These are phyloP conservation scores for Eueremaeus valkanovi DNA, from an alignment of 2,888 invertebrate species.

Conservation along the genomic window DNA sequence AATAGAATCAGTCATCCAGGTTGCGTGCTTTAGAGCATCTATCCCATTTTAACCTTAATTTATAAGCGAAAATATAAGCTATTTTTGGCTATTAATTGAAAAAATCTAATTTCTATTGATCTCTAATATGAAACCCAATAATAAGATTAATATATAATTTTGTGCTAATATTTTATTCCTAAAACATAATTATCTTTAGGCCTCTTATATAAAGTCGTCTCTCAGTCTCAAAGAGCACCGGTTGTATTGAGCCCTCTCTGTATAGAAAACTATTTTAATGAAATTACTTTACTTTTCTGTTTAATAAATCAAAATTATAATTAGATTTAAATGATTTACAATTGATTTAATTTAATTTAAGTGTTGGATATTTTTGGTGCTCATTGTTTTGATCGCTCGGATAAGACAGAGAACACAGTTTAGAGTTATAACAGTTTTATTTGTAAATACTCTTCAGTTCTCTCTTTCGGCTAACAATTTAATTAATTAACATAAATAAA, in stretches of 20 bases:
- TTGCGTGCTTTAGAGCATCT: too few species aligned
- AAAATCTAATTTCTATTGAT: background rate
- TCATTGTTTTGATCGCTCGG: background rate
- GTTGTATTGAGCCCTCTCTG: background rate
- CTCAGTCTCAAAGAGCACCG: background rate
- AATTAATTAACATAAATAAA: conserved; percentile 9
- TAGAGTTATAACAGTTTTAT: background rate
- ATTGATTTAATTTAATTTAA: background rate
- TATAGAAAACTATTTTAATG: too few species aligned
- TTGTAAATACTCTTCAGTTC: too few species aligned
- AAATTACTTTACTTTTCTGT: too few species aligned
- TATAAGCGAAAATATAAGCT: too few species aligned
- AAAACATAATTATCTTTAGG: conserved; percentile 9
- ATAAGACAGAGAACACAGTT: background rate
- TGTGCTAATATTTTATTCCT: background rate
- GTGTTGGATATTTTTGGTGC: background rate
- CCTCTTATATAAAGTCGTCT: background rate
- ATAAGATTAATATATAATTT: background rate
- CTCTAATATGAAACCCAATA: background rate
- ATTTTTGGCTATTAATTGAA: too few species aligned
- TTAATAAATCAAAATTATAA: conserved; percentile 4
- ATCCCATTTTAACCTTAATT: too few species aligned
- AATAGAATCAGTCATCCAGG: too few species aligned
- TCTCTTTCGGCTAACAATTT: background rate
- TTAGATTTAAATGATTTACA: background rate